Evolutionary conservation across 2,797 vertebrate species (phyloP).

Genomic region (Furcifer pardalis): DNA sequence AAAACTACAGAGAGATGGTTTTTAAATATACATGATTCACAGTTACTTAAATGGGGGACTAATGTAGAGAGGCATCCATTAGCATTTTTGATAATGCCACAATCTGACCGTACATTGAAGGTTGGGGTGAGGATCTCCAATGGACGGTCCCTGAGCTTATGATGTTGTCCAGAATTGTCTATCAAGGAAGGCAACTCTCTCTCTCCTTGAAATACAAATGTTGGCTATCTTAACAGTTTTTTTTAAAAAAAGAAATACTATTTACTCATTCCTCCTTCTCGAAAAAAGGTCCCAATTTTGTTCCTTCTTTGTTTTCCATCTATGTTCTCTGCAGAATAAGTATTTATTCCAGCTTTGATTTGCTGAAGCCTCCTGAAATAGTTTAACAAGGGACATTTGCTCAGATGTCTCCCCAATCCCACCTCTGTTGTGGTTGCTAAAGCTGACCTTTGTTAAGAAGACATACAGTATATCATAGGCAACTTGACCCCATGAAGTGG

Average conservation of each 20-base stretch:
- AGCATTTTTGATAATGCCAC: conserved; percentile 72
- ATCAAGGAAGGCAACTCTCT: too few relatives aligned
- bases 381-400: conserved; percentile 83
- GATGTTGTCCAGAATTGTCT: conserved; percentile 36
- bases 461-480: conserved; percentile 74
- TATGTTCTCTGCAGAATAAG: conserved; percentile 73
- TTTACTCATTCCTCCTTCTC: conserved; percentile 21
- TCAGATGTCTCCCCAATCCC: conserved; percentile 82
- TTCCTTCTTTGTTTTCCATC: conserved; percentile 54
- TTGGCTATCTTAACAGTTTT: conserved; percentile 42
- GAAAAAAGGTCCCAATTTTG: conserved; percentile 60
- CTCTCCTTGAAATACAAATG: conserved; percentile 48
- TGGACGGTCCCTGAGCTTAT: too few relatives aligned
- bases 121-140: conserved; percentile 9
- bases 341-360: conserved; percentile 80
- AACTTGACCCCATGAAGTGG: conserved; percentile 81
- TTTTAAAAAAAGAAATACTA: conserved; percentile 60
- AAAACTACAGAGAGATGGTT: conserved; percentile 82
- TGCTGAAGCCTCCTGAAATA: conserved; percentile 78
- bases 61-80: conserved; percentile 75
- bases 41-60: conserved; percentile 75
- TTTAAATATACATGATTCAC: conserved; percentile 82
- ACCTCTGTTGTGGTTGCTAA: conserved; percentile 82
- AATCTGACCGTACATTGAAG: conserved; percentile 53
- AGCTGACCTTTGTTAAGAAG: conserved; percentile 81